phyloP scores from a whole-genome alignment of 2,797 vertebrate species.

The Mus spretus region DNA sequence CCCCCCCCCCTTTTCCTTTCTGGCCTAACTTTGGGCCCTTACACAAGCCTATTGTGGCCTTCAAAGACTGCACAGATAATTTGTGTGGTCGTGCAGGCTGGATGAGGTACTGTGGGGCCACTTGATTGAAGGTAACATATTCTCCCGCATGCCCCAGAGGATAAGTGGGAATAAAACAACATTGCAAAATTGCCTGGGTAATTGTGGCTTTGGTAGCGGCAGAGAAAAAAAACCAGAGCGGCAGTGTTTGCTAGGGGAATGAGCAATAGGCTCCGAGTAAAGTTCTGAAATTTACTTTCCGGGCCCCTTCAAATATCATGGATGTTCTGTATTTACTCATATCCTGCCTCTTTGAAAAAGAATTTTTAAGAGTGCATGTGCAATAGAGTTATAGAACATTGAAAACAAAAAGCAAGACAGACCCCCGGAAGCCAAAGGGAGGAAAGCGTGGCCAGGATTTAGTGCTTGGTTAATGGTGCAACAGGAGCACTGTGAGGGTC shows the following conservation, averaged over 20 bases:
- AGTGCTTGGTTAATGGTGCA: neutral
- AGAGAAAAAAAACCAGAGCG: slow-evolving; percentile 16
- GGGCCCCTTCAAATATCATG: slow-evolving; percentile 70
- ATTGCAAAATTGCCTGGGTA: slow-evolving; percentile 65
- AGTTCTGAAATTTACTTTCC: slow-evolving; percentile 56
- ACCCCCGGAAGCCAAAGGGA: slow-evolving; percentile 32
- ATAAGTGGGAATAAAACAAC: slow-evolving; percentile 75
- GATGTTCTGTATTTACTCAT: slow-evolving; percentile 47
- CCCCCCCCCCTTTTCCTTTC: neutral
- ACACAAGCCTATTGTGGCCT: neutral
- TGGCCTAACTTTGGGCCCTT: slow-evolving; percentile 1
- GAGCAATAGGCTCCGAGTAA: slow-evolving; percentile 27
- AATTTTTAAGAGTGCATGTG: neutral
- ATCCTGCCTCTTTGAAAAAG: slow-evolving; percentile 13
- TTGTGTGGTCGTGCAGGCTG: neutral
- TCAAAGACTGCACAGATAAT: slow-evolving; percentile 13
- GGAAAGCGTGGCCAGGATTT: neutral
- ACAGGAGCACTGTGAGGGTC: neutral
- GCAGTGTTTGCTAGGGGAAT: slow-evolving; percentile 34
- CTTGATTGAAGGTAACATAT: slow-evolving; percentile 77
- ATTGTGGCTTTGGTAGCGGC: slow-evolving; percentile 73
- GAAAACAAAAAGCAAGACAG: slow-evolving; percentile 22
- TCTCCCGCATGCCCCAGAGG: slow-evolving; percentile 60
- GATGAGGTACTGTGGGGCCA: slow-evolving; percentile 45
- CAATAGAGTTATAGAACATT: slow-evolving; percentile 16